Conservation (phyloP, 2,888 invertebrate species). For the Calephelis perditalis region DNA sequence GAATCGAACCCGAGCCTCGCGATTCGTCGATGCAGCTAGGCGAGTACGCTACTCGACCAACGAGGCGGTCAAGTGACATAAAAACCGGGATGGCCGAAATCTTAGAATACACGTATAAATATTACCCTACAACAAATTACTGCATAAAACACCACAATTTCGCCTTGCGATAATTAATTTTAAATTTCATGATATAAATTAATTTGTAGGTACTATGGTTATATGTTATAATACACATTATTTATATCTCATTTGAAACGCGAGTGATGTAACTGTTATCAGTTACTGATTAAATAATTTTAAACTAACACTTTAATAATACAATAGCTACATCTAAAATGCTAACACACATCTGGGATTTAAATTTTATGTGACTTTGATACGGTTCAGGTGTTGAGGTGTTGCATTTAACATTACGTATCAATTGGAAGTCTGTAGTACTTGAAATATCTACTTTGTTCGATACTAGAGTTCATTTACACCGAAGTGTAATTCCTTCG, state of each 20-base stretch:
- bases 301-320: neutral
- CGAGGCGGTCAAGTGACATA: no score
- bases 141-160: no score
- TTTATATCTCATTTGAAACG: no score
- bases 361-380: constrained; percentile 8
- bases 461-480: constrained; percentile 19
- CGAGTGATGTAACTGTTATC: no score
- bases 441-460: constrained; percentile 24
- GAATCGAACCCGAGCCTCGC: no score
- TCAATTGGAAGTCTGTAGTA: constrained; percentile 27
- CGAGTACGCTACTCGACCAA: no score
- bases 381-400: constrained; percentile 11
- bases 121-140: no score
- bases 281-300: neutral
- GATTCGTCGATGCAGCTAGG: no score
- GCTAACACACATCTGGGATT: neutral
- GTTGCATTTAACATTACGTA: constrained; percentile 32
- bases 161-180: no score
- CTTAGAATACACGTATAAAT: no score
- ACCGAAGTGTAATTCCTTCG: constrained; percentile 19
- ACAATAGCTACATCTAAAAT: neutral
- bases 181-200: neutral
- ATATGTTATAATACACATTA: no score
- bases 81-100: no score
- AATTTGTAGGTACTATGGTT: neutral